Evolutionary conservation across 2,113 vertebrate genomes (phyloP).

Genomic region (Siniperca chuatsi): DNA sequence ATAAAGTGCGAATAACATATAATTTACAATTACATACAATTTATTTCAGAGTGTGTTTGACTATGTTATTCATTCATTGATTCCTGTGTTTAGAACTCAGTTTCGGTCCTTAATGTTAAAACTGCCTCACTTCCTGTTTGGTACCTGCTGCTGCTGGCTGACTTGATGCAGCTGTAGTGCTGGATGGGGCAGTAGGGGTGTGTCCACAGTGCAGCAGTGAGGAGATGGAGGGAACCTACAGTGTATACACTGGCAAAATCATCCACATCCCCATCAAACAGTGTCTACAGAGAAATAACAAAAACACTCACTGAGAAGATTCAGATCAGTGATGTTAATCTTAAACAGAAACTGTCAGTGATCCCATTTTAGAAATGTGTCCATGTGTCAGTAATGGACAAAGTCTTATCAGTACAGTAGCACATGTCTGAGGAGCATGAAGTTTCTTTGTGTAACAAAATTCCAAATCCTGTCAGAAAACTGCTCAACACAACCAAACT

Average conservation of each 20-base stretch:
- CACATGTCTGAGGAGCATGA: background rate
- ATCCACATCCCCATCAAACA: background rate
- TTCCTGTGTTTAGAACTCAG: background rate
- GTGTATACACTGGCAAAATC: background rate
- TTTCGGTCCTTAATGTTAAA: background rate
- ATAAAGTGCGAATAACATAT: background rate
- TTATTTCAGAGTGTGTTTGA: background rate
- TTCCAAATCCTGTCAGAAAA: background rate
- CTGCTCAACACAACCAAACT: background rate
- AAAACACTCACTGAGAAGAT: background rate
- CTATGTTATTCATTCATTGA: background rate
- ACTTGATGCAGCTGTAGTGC: constrained; percentile 39
- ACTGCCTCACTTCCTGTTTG: constrained; percentile 55
- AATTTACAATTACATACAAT: too few relatives aligned
- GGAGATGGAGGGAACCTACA: constrained; percentile 12
- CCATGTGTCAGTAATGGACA: background rate
- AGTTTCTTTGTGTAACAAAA: background rate
- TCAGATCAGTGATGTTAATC: background rate
- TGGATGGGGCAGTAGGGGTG: constrained; percentile 51
- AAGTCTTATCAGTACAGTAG: background rate
- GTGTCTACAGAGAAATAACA: background rate
- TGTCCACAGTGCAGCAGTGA: constrained; percentile 68
- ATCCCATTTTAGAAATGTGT: background rate
- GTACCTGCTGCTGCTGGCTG: constrained; percentile 11
- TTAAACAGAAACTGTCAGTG: background rate